Evolutionary conservation across 2,113 vertebrate genomes (phyloP).

Genomic region (Eira barbara): DNA sequence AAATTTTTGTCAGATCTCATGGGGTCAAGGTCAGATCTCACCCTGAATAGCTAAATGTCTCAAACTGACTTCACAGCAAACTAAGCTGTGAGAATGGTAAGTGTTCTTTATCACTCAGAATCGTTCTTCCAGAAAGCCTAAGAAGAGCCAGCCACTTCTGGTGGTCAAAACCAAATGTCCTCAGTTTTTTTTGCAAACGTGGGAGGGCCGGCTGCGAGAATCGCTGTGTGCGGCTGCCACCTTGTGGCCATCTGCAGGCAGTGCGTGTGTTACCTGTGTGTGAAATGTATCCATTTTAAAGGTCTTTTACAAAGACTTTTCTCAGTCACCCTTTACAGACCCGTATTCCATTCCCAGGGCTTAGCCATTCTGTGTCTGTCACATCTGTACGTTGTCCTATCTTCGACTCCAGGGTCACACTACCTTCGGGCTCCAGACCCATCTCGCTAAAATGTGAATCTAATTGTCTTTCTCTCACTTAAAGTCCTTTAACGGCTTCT

Average conservation of each 20-base stretch:
- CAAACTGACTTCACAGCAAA: background rate
- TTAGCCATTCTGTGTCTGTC: background rate
- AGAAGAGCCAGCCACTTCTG: background rate
- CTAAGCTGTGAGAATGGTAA: background rate
- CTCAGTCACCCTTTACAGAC: rapidly evolving
- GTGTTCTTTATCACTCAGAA: background rate
- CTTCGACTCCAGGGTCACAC: background rate
- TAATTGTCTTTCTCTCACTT: background rate
- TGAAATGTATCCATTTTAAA: background rate
- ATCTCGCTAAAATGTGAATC: background rate
- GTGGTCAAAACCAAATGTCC: background rate
- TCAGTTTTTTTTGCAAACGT: too few species aligned
- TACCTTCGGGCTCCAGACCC: background rate
- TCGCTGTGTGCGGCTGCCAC: constrained; percentile 35
- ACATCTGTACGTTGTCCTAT: background rate
- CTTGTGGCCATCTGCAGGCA: background rate
- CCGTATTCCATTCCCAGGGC: background rate
- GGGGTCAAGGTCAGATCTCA: background rate
- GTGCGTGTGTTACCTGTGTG: background rate
- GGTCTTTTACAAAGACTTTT: background rate
- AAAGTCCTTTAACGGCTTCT: background rate
- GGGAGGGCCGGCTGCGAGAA: rapidly evolving
- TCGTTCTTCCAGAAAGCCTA: background rate
- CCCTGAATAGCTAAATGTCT: background rate
- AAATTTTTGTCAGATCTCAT: background rate